A percentile compares a stretch with the other conserved stretches of the same genome.
Conservation (phyloP, 2,797 vertebrate genomes). For the Siniperca obscura region DNA sequence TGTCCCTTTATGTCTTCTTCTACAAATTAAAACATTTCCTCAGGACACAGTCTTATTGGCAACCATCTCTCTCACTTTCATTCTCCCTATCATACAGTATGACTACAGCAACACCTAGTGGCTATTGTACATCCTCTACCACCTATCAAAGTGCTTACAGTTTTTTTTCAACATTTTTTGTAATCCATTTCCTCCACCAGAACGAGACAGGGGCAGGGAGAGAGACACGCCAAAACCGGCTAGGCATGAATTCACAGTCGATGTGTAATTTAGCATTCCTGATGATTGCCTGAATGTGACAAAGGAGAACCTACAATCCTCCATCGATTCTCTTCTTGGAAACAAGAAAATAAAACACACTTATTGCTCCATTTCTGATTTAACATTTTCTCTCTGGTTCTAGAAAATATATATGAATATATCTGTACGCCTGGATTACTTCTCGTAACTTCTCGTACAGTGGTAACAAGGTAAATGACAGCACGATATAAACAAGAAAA, state of each 20-base stretch:
- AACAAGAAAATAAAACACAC: slow-evolving; percentile 84
- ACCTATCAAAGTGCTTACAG: slow-evolving; percentile 79
- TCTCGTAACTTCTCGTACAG: slow-evolving; percentile 72
- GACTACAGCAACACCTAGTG: slow-evolving; percentile 81
- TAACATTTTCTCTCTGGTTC: slow-evolving; percentile 82
- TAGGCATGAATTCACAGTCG: slow-evolving; percentile 74
- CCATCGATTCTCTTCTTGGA: slow-evolving; percentile 57
- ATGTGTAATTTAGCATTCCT: slow-evolving; percentile 77
- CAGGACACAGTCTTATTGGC: slow-evolving; percentile 47
- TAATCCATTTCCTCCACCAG: slow-evolving; percentile 43
- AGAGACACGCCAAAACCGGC: slow-evolving; percentile 47
- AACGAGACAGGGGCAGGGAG: slow-evolving; percentile 62
- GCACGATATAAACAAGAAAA: slow-evolving; percentile 80
- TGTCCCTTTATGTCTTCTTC: slow-evolving; percentile 49
- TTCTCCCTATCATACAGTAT: slow-evolving; percentile 59
- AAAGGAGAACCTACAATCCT: slow-evolving; percentile 68
- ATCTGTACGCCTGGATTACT: slow-evolving; percentile 81
- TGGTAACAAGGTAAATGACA: slow-evolving; percentile 80
- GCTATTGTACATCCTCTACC: slow-evolving; percentile 66
- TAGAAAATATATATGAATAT: slow-evolving; percentile 86
- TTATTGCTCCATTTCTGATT: slow-evolving; percentile 89
- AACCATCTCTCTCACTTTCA: slow-evolving; percentile 46
- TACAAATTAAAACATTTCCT: slow-evolving; percentile 54
- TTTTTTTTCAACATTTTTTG: slow-evolving; percentile 59
- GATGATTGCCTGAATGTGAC: slow-evolving; percentile 81